phyloP scores from a whole-genome alignment of 2,113 vertebrate genomes.

The Gobio gobio region DNA sequence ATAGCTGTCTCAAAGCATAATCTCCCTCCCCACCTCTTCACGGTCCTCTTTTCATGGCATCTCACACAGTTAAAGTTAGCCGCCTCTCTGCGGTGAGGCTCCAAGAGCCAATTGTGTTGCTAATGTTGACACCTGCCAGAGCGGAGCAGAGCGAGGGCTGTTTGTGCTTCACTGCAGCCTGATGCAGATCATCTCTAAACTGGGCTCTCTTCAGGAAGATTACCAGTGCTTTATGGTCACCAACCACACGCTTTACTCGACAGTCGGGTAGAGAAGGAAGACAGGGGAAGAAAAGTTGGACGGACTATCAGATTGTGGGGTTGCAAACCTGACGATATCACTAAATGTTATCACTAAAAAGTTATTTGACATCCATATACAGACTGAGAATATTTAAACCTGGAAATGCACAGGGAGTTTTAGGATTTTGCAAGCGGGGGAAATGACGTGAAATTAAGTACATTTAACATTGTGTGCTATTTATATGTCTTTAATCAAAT shows the following conservation, averaged over 20 bases:
- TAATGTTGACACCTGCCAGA: slow-evolving; percentile 83
- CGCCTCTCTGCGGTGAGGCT: slow-evolving; percentile 68
- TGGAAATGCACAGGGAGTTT: neutral
- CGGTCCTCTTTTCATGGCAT: slow-evolving; percentile 68
- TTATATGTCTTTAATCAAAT: neutral
- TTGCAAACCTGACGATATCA: neutral
- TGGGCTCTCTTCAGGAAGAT: slow-evolving; percentile 64
- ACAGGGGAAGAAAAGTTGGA: neutral
- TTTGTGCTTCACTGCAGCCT: slow-evolving; percentile 68
- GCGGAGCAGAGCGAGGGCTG: slow-evolving; percentile 65
- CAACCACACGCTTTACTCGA: slow-evolving; percentile 85
- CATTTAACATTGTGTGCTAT: neutral
- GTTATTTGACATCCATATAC: neutral
- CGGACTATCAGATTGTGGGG: neutral
- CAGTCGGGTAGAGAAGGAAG: slow-evolving; percentile 70
- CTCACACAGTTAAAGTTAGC: slow-evolving; percentile 77
- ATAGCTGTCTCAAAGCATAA: slow-evolving; percentile 80
- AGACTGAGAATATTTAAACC: neutral
- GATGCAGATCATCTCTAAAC: slow-evolving; percentile 73
- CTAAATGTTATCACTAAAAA: neutral
- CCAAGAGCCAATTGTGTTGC: slow-evolving; percentile 76
- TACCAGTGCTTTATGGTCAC: slow-evolving; percentile 83
- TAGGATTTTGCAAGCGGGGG: too few relatives aligned
- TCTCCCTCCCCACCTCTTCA: slow-evolving; percentile 75
- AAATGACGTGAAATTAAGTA: neutral